phyloP scores from a whole-genome alignment of 2,888 invertebrate genomes.

The Ophonus ardosiacus region DNA sequence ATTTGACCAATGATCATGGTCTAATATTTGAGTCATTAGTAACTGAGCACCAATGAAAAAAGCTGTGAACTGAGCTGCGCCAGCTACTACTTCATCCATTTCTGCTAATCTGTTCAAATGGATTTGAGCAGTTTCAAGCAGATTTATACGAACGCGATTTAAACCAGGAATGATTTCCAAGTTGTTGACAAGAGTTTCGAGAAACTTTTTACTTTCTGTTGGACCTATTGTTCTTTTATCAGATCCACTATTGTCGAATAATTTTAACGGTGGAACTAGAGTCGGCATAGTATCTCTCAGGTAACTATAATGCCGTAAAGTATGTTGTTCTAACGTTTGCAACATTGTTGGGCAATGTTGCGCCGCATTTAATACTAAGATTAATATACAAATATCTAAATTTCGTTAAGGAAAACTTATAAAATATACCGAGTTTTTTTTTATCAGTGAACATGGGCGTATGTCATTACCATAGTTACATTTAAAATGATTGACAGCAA shows the following conservation, averaged over 20 bases:
- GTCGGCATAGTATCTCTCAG: constrained; percentile 94
- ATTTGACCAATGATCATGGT: constrained; percentile 75
- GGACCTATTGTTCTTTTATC: constrained; percentile 43
- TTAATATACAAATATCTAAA: constrained; percentile 90
- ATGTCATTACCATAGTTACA: too few species aligned
- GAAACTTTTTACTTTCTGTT: constrained; percentile 83
- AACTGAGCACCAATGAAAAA: constrained; percentile 86
- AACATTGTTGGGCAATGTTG: constrained; percentile 93
- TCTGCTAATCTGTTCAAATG: constrained; percentile 86
- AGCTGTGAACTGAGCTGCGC: constrained; percentile 89
- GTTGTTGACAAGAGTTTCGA: constrained; percentile 85
- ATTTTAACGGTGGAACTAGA: constrained; percentile 86
- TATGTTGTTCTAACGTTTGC: constrained; percentile 94
- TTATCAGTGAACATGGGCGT: too few species aligned
- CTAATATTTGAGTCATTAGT: constrained; percentile 77
- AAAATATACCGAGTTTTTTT: too few species aligned
- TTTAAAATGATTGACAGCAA: too few species aligned
- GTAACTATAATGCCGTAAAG: constrained; percentile 94
- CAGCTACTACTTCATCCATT: constrained; percentile 87
- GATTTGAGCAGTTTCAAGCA: constrained; percentile 81
- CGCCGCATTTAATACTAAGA: constrained; percentile 96
- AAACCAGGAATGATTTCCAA: constrained; percentile 84
- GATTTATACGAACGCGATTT: constrained; percentile 78
- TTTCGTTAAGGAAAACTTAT: constrained; percentile 37
- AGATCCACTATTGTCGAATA: constrained; percentile 72